Base-by-base conservation (phyloP, 2,113 vertebrate species). In the Perccottus glenii region DNA sequence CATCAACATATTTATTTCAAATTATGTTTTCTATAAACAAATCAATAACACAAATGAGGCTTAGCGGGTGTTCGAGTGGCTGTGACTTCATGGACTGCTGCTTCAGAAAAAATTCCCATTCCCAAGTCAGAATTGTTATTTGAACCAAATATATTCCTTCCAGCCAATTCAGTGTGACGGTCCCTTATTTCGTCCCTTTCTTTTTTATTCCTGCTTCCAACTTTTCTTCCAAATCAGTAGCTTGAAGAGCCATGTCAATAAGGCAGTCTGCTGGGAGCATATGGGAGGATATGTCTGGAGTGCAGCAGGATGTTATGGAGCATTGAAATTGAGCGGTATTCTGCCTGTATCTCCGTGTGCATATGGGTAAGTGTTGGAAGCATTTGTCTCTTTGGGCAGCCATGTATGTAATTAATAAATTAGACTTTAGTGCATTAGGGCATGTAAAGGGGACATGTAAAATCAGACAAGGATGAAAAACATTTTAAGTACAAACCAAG, bases 311-410 rank as follows among this genome's bases (percentile, higher is more conserved):
- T 43, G 45, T 60, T 77, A 46, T 66, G 61, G 56, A 70, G 69
- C 57, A 68, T 84, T 70, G 60, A 82, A 68, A 86, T 71, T 65
- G 63, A 76, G 70, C 55, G 38, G 58, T 36, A n/a, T 74, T 68
- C 40, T 49, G 40, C 49, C 51, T 64, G 40, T 11, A 46, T 33
- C 38, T 58, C 38, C 3, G 11, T 53, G 9, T 19, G 40, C 60
- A 52, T 44, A 45, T 42, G 9, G 32, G 33, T 38, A 57, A 63
- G 15, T 12, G 11, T 12, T 69, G 58, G 70, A 48, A 49, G 56
- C 47, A 67, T 75, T 80, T 75, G 74, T 83, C 73, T 77, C 72
- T 78, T 70, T 80, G 71, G 67, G 71, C 72, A 53, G 77, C 5
- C 32, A 46, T 74, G 70, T 77, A 57, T 67, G 63, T 57, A 64